Evolutionary conservation across 1,140 invertebrate species (phyloP), one percentile per base, ranked within the genome.

Genomic region (Calycopis cecrops): DNA sequence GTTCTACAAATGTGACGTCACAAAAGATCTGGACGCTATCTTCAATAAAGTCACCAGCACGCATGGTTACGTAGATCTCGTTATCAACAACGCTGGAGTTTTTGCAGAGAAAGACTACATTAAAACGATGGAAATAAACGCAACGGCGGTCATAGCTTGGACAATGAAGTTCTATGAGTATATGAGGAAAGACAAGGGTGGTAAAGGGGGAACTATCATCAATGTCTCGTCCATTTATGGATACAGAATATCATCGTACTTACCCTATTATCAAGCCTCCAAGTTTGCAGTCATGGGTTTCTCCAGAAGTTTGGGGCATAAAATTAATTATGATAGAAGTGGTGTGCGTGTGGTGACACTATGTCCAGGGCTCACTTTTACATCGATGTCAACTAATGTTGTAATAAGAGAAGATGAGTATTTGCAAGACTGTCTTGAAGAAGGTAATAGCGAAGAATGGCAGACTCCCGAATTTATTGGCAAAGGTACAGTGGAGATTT

Each of bases 181-280:
- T 54, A 91, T 93, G 90, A 88, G 89, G 37, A 91, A 88, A 62
- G 87, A 91, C 48, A 88, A 88, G 34, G 89, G 89, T 4, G 90
- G 91, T 11, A 83, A 82, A 10, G 92, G 92, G 11, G 92, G 91
- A 12, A 87, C 90, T 11, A 85, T 93, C 1, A 88, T 92, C 1
- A 93, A 93, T 59, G 82, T 92, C 40, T 88, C 90, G 16, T 92
- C 92, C 9, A 88, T 92, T 52, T 78, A 89, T 40, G 91, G 92
- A 10, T 79, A 91, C 47, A 83, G 85, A 55, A 84, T 89, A n/a
- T 87, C 89, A 34, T 90, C 89, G 16, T 88, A 89, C 57, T 65
- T 90, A 53, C 92, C 93, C 0, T 85, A 91, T 16, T 94, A 94
- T 67, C 86, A 87, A 1, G 91, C 90, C 0, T 93, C 92, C 0